These are phyloP conservation scores for Xyrauchen texanus DNA, from an alignment of 2,113 vertebrate genomes.

Conservation along the genomic window DNA sequence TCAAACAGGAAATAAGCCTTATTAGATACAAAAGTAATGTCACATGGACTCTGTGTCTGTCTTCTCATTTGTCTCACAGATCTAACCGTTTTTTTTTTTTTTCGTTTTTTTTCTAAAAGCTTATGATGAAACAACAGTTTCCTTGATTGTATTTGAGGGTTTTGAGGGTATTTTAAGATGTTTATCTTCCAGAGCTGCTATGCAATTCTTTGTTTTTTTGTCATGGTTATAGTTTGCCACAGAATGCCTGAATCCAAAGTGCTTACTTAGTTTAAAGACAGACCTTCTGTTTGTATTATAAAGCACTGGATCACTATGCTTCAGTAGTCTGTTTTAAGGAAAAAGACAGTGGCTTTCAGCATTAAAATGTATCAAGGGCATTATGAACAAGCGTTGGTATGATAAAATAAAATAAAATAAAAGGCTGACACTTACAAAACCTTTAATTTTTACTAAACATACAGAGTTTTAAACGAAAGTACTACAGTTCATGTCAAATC, in stretches of 20 bases:
- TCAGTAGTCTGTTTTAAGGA: neutral
- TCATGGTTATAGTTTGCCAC: neutral
- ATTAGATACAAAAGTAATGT: constrained; percentile 42
- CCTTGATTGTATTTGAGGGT: neutral
- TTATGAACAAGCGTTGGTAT: neutral
- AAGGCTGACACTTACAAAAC: too few relatives aligned
- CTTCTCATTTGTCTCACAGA: constrained; percentile 12
- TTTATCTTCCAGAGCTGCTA: neutral
- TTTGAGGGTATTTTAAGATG: neutral
- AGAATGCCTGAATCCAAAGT: neutral
- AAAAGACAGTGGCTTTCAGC: neutral
- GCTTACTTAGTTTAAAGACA: neutral
- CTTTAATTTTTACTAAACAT: too few relatives aligned
- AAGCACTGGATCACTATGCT: neutral
- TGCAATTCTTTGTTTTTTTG: neutral
- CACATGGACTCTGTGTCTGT: constrained; percentile 8
- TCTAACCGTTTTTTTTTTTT: neutral
- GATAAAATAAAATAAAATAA: neutral
- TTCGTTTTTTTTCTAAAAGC: too few relatives aligned
- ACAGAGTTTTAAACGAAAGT: too few relatives aligned
- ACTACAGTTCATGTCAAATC: too few relatives aligned
- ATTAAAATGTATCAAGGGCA: neutral
- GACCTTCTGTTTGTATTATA: neutral
- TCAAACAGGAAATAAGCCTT: constrained; percentile 68
- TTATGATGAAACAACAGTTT: neutral